phyloP scores from a whole-genome alignment of 2,888 invertebrate species.

The Elmis aenea region DNA sequence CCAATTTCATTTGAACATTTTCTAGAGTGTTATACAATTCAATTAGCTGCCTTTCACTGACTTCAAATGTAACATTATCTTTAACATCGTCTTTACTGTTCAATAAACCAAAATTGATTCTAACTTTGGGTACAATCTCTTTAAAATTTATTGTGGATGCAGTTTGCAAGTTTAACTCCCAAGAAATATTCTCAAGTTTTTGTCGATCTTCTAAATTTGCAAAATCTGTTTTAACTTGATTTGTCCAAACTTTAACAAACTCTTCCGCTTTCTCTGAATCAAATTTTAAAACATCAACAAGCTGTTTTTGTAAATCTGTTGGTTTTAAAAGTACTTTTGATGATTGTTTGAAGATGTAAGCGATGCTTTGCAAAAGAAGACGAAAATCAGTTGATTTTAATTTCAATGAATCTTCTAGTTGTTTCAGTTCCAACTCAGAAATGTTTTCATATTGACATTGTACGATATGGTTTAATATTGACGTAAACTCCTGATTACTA shows the following conservation, averaged over 20 bases:
- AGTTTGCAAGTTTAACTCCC: slow-evolving; percentile 54
- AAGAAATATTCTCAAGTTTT: slow-evolving; percentile 51
- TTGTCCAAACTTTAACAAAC: slow-evolving; percentile 52
- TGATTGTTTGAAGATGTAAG: slow-evolving; percentile 48
- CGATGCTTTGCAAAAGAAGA: slow-evolving; percentile 31
- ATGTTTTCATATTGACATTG: slow-evolving; percentile 25
- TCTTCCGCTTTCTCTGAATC: slow-evolving; percentile 52
- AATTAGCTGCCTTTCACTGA: slow-evolving; percentile 50
- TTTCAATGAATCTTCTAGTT: slow-evolving; percentile 29
- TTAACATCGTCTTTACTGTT: slow-evolving; percentile 25
- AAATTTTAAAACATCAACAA: slow-evolving; percentile 49
- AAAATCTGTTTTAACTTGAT: slow-evolving; percentile 50
- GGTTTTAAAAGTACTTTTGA: slow-evolving; percentile 53
- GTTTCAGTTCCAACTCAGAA: slow-evolving; percentile 30
- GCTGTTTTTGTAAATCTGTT: slow-evolving; percentile 48
- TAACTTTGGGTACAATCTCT: slow-evolving; percentile 47
- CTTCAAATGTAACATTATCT: slow-evolving; percentile 49
- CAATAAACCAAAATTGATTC: slow-evolving; percentile 47
- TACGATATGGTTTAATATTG: slow-evolving; percentile 31
- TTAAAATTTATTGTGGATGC: slow-evolving; percentile 48
- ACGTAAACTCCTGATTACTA: slow-evolving; percentile 30
- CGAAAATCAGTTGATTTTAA: slow-evolving; percentile 18
- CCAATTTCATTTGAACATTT: slow-evolving; percentile 47
- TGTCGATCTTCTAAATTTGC: slow-evolving; percentile 47
- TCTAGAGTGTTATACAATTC: slow-evolving; percentile 53